phyloP scores from a whole-genome alignment of 30 jellyfish, hydroid and myxozoan genomes.

The Mastigias papua region DNA sequence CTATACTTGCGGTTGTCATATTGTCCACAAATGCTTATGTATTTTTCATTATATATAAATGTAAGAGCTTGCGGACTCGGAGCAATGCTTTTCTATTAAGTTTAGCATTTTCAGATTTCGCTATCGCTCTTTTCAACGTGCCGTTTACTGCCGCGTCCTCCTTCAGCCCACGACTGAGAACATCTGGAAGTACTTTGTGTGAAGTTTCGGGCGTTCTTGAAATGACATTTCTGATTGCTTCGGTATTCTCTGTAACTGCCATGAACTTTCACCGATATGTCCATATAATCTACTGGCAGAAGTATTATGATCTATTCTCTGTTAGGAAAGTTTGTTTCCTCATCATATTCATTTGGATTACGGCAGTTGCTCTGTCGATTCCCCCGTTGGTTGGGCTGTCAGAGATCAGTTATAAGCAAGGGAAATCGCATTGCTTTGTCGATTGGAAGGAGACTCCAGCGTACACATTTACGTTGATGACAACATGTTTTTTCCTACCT shows the following conservation, averaged over 20 bases:
- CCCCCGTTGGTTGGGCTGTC: slow-evolving; percentile 50
- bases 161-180: slow-evolving; percentile 18
- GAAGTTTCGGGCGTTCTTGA: slow-evolving; percentile 39
- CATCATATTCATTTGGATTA: slow-evolving; percentile 15
- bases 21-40: slow-evolving; percentile 11
- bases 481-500: slow-evolving; percentile 36
- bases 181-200: neutral
- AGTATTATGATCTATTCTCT: slow-evolving; percentile 27
- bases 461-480: slow-evolving; percentile 48
- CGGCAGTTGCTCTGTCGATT: slow-evolving; percentile 2
- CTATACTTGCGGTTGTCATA: neutral
- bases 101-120: slow-evolving; percentile 46
- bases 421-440: slow-evolving; percentile 61
- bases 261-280: slow-evolving; percentile 48
- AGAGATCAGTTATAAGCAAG: slow-evolving; percentile 27
- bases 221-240: slow-evolving; percentile 50
- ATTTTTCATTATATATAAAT: slow-evolving; percentile 19
- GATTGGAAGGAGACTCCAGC: slow-evolving; percentile 45
- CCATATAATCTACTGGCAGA: slow-evolving; percentile 41
- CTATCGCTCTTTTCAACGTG: slow-evolving; percentile 38
- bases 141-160: slow-evolving; percentile 47
- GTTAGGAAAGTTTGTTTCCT: neutral
- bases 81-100: slow-evolving; percentile 34
- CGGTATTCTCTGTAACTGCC: slow-evolving; percentile 64
- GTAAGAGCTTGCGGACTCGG: slow-evolving; percentile 40